These are phyloP conservation scores for Pantherophis alleghaniensis DNA, from an alignment of 2,797 vertebrate genomes.

Conservation along the genomic window DNA sequence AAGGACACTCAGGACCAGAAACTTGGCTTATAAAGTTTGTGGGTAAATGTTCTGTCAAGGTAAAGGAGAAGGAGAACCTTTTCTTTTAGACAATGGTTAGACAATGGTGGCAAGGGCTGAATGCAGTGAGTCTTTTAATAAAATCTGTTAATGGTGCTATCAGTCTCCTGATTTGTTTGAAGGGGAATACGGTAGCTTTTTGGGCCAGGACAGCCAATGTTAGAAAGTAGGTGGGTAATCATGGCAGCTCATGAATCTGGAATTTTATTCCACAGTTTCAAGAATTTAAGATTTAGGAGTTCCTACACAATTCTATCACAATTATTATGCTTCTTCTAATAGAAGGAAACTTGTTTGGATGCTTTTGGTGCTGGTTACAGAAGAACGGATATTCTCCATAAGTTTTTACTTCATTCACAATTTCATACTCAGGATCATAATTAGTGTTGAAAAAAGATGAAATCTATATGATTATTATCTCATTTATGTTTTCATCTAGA, in stretches of 20 bases:
- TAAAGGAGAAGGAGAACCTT: not conserved
- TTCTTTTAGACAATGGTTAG: not conserved
- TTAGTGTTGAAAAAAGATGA: not conserved
- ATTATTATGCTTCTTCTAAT: not conserved
- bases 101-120: not conserved
- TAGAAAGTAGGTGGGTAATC: not conserved
- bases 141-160: not conserved
- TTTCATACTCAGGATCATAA: not conserved
- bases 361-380: not conserved
- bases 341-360: not conserved
- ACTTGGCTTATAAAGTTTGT: not conserved
- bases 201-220: not conserved
- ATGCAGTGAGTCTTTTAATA: not conserved
- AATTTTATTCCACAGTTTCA: not conserved
- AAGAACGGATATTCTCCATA: not conserved
- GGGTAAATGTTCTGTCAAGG: not conserved
- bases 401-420: not conserved
- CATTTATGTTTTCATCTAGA: not conserved
- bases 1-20: not conserved
- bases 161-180: not conserved
- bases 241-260: not conserved
- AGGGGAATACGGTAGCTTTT: not conserved
- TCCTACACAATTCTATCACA: not conserved
- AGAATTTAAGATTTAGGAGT: not conserved
- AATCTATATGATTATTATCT: not conserved